phyloP scores from a whole-genome alignment of 2,113 vertebrate genomes.

The Podarcis raffonei region DNA sequence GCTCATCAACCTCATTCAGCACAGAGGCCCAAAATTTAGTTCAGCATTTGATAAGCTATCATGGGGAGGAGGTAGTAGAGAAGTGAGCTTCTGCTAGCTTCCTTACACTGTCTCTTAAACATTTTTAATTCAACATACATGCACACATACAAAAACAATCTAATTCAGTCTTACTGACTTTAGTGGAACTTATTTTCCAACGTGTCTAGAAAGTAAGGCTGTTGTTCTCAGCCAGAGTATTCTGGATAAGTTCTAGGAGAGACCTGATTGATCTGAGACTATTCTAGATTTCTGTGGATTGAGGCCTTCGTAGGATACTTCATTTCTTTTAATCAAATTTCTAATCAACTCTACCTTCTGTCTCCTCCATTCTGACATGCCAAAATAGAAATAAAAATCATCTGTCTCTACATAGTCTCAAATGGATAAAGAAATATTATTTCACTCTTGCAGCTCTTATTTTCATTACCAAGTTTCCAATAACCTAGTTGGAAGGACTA shows the following conservation, averaged over 20 bases:
- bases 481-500: neutral
- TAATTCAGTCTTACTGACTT: neutral
- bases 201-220: neutral
- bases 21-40: neutral
- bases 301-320: no score
- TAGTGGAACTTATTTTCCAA: neutral
- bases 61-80: neutral
- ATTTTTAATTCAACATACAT: constrained; percentile 3
- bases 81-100: neutral
- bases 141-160: neutral
- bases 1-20: neutral
- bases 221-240: neutral
- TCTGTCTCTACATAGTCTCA: neutral
- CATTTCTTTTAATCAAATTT: neutral
- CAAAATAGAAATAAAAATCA: neutral
- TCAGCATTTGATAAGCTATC: neutral
- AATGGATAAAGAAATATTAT: neutral
- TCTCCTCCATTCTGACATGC: neutral
- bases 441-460: neutral
- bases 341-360: neutral
- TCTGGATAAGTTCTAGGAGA: neutral
- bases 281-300: neutral
- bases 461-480: neutral
- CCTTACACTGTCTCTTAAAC: neutral
- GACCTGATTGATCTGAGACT: neutral